These are phyloP conservation scores for Pachydiplax longipennis DNA, from an alignment of 2,888 invertebrate species.

Conservation along the genomic window DNA sequence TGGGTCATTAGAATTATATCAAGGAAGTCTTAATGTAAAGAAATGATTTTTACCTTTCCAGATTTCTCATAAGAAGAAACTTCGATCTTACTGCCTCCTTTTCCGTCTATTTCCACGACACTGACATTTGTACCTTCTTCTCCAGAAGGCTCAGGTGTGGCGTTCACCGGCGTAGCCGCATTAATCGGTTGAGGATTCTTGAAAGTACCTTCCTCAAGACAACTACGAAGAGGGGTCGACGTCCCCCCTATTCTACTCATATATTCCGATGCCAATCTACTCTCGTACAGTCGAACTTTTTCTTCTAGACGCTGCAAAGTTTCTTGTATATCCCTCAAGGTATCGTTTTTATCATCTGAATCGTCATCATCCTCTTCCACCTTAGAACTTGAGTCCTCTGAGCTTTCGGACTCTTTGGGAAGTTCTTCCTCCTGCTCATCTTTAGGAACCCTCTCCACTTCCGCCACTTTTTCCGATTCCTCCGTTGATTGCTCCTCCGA, in stretches of 20 bases:
- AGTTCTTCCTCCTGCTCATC: not conserved
- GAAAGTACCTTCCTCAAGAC: not conserved
- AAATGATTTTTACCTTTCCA: not conserved
- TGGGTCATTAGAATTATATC: no score
- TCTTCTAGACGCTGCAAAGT: constrained; percentile 61
- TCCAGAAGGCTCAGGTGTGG: constrained; percentile 39
- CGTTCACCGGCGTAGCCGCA: not conserved
- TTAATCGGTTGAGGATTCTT: not conserved
- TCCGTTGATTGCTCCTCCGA: constrained; percentile 34
- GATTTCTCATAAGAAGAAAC: not conserved
- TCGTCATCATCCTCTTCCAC: constrained; percentile 56
- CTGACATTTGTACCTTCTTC: constrained; percentile 36
- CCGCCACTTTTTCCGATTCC: constrained; percentile 20
- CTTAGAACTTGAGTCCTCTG: constrained; percentile 52
- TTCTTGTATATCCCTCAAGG: constrained; percentile 59
- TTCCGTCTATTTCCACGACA: constrained; percentile 29
- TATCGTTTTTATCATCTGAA: constrained; percentile 56
- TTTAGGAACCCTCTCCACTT: not conserved
- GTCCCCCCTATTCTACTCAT: constrained; percentile 17
- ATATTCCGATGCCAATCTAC: constrained; percentile 48
- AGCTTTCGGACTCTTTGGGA: constrained; percentile 50
- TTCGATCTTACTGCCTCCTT: not conserved
- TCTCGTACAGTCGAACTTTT: constrained; percentile 56
- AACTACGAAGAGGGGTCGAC: constrained; percentile 16
- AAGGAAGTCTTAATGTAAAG: no score